phyloP scores from a whole-genome alignment of 2,797 vertebrate genomes.

The Fistularia commersonii region DNA sequence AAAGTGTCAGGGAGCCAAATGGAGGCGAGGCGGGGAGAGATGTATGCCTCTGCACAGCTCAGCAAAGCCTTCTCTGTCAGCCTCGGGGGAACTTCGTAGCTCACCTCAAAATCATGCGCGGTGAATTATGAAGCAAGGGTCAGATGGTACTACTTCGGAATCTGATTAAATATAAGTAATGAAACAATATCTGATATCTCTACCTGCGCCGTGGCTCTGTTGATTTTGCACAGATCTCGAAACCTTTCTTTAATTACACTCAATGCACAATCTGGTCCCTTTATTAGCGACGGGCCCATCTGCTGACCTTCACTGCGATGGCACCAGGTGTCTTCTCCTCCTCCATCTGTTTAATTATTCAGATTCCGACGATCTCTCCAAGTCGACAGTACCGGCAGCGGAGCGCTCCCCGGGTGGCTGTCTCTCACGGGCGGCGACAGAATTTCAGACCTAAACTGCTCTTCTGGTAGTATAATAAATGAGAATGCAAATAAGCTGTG shows the following conservation, averaged over 20 bases:
- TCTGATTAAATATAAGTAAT: neutral
- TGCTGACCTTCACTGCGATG: conserved; percentile 58
- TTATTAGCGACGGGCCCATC: conserved; percentile 49
- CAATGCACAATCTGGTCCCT: conserved; percentile 24
- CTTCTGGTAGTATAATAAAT: conserved; percentile 46
- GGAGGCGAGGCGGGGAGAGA: neutral
- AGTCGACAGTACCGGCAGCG: conserved; percentile 44
- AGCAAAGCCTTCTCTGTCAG: conserved; percentile 6
- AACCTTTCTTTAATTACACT: conserved; percentile 23
- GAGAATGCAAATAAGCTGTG: conserved; percentile 21
- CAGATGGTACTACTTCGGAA: neutral
- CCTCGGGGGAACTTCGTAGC: conserved; percentile 1
- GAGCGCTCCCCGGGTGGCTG: conserved; percentile 45
- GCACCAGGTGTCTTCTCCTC: conserved; percentile 62
- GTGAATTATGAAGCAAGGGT: neutral
- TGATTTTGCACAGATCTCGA: conserved; percentile 23
- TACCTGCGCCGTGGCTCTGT: neutral
- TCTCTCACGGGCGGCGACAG: conserved; percentile 44
- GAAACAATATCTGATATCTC: neutral
- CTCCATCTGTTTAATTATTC: conserved; percentile 71
- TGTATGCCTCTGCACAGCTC: conserved; percentile 11
- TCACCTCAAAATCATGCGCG: neutral
- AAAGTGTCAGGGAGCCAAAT: conserved; percentile 22
- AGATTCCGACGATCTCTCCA: conserved; percentile 40
- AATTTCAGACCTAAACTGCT: conserved; percentile 45